These are phyloP conservation scores for Megaceryle alcyon DNA, from an alignment of 2,797 vertebrate genomes.

Conservation along the genomic window DNA sequence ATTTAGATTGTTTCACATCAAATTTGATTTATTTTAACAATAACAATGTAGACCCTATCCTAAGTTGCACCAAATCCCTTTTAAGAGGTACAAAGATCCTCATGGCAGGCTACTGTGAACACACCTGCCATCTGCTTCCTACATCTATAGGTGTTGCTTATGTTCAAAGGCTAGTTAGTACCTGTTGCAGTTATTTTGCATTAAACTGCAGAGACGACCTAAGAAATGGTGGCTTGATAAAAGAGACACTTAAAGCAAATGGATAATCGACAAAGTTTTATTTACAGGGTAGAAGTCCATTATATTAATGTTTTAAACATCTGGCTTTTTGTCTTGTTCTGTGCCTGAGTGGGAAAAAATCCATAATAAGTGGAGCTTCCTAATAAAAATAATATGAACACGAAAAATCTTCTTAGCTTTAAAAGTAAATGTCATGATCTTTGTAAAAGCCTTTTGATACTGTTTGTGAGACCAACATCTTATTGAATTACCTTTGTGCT, in stretches of 20 bases:
- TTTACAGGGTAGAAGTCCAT: constrained; percentile 46
- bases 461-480: constrained; percentile 69
- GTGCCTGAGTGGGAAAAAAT: background rate
- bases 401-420: constrained; percentile 59
- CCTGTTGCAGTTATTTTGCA: constrained; percentile 18
- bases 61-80: background rate
- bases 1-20: background rate
- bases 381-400: constrained; percentile 60
- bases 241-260: constrained; percentile 42
- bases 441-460: constrained; percentile 68
- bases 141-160: constrained; percentile 4
- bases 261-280: constrained; percentile 61
- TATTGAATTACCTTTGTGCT: constrained; percentile 65
- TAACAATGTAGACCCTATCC: background rate
- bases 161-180: background rate
- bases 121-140: background rate
- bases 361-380: constrained; percentile 31
- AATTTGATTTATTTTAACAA: background rate
- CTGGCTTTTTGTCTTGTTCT: constrained; percentile 38
- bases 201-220: constrained; percentile 44
- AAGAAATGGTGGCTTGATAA: constrained; percentile 50
- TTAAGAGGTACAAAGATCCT: constrained; percentile 5
- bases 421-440: constrained; percentile 44
- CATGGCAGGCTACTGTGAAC: background rate
- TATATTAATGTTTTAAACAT: constrained; percentile 59